Conservation (phyloP, 1,140 invertebrate species). For the Neoseiulus cucumeris region DNA sequence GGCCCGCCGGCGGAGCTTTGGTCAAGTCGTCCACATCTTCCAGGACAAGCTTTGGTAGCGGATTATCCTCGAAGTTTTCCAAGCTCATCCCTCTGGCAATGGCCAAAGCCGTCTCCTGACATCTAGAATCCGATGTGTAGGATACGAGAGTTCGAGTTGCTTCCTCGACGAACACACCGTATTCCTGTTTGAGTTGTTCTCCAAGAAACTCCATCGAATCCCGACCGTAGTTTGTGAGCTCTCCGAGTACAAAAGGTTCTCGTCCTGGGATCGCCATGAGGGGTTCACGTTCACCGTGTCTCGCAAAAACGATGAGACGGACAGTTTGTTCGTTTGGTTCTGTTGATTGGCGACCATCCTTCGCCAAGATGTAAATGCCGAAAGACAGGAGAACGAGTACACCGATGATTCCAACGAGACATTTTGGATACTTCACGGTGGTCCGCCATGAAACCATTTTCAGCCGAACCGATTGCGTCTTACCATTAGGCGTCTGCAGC, state of each 20-base stretch:
- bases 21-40: not conserved
- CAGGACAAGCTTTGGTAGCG: not conserved
- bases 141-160: not conserved
- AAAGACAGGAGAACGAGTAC: too few species aligned
- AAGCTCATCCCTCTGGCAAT: not conserved
- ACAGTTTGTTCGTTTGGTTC: too few species aligned
- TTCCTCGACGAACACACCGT: not conserved
- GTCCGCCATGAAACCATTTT: too few species aligned
- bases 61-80: not conserved
- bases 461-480: too few species aligned
- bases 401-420: too few species aligned
- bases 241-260: not conserved
- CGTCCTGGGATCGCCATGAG: not conserved
- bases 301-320: not conserved
- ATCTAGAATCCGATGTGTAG: not conserved
- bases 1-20: not conserved
- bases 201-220: not conserved
- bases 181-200: not conserved
- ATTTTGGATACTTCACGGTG: too few species aligned
- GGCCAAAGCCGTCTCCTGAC: not conserved
- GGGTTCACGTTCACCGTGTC: not conserved
- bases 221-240: not conserved
- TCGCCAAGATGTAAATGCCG: too few species aligned
- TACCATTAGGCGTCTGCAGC: too few species aligned
- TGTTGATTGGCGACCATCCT: too few species aligned